Percentiles rank a stretch among this genome's conserved stretches.
Evolutionary conservation across 35 echinoderm and acorn worm genomes (phyloP).

Genomic region (Patiria miniata): DNA sequence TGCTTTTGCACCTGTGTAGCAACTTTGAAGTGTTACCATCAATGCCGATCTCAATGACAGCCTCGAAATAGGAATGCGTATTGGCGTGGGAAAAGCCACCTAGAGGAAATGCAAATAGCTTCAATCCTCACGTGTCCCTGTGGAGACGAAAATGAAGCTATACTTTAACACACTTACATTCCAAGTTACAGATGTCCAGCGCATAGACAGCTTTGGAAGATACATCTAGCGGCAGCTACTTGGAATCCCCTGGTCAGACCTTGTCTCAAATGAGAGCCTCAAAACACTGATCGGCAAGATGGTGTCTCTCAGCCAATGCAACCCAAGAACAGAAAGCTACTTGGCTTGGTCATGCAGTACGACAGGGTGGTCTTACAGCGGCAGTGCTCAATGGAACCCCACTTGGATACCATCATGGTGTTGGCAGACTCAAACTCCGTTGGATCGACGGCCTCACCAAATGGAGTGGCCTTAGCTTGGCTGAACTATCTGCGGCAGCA

Average conservation of each 20-base stretch:
- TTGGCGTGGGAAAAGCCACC: constrained; percentile 1
- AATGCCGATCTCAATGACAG: background rate
- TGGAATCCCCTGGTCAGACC: background rate
- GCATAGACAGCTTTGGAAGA: constrained; percentile 11
- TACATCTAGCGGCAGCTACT: background rate
- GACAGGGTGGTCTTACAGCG: no score
- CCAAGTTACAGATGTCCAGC: background rate
- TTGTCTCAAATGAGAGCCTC: no score
- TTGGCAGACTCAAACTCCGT: background rate
- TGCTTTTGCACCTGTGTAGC: no score
- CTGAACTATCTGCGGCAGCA: no score
- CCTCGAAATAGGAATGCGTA: background rate
- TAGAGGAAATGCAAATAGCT: background rate
- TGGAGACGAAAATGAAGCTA: background rate
- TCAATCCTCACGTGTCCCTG: constrained; percentile 1
- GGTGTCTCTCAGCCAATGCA: background rate
- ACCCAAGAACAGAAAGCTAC: no score
- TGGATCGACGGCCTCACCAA: no score
- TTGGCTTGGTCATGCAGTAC: no score
- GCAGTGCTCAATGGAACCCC: no score
- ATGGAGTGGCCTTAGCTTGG: no score
- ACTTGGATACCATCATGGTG: background rate
- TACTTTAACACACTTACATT: background rate
- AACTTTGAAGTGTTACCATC: constrained; percentile 12
- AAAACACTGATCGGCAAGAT: no score